Conservation (phyloP, 30 jellyfish, hydroid and myxozoan genomes). For the Aurelia sp. region DNA sequence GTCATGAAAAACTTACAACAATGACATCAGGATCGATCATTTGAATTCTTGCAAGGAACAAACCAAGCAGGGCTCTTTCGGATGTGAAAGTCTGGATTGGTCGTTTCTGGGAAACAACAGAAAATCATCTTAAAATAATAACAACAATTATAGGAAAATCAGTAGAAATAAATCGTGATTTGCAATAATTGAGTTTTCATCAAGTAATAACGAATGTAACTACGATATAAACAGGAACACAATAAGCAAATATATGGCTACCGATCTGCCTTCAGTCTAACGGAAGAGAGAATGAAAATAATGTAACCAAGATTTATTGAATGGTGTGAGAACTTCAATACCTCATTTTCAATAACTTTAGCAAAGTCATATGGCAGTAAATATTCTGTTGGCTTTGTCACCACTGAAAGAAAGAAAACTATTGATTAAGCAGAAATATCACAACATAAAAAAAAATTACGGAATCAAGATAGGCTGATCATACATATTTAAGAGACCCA, state of each 20-base stretch:
- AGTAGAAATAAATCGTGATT: too few species aligned
- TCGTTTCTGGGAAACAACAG: constrained; percentile 51
- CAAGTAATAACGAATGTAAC: too few species aligned
- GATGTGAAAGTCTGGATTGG: constrained; percentile 85
- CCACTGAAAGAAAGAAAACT: constrained; percentile 55
- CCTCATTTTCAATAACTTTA: constrained; percentile 77
- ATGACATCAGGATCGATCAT: constrained; percentile 95
- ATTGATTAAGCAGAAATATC: too few species aligned
- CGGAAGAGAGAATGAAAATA: background rate
- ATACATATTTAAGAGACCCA: too few species aligned
- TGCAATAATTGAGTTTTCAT: too few species aligned
- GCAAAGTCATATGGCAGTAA: constrained; percentile 95
- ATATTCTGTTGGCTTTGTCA: constrained; percentile 95
- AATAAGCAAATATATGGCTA: too few species aligned
- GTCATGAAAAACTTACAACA: constrained; percentile 74
- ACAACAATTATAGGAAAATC: too few species aligned
- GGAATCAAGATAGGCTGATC: too few species aligned
- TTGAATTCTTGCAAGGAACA: constrained; percentile 88
- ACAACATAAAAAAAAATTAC: too few species aligned
- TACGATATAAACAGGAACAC: too few species aligned
- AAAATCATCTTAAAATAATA: background rate
- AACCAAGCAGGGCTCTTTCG: constrained; percentile 95
- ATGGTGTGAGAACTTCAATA: constrained; percentile 5
- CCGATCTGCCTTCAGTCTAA: too few species aligned
- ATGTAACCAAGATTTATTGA: background rate